Evolutionary conservation across 2,797 vertebrate species (phyloP), one percentile per base, ranked within the genome.

Genomic region (Acanthopagrus latus): DNA sequence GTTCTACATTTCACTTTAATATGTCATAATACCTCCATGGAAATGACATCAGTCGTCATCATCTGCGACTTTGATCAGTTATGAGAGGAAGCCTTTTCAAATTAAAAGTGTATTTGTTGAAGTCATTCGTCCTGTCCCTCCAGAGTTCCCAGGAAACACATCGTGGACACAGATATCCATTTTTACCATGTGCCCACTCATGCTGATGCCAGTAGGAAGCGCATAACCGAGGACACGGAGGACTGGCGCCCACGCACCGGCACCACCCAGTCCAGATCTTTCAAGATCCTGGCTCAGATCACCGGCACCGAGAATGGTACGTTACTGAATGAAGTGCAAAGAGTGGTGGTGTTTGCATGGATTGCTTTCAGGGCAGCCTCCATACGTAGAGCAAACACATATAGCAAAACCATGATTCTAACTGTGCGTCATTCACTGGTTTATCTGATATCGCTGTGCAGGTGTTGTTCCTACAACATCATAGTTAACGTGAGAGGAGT

Each of bases 261-360:
- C 59, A 99, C 97, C 3, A 98, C 97, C 56, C 98, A 99, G 92
- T 99, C 98, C 60, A 97, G 97, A 64, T 99, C 98, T n/a, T 99
- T 99, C 93, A 96, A 96, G 50, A 99, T 99, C 89, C 97, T 99
- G 60, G 97, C 97, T 67, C 98, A 99, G 86, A 99, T 99, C 91
- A 99, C 98, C 0, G 98, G 98, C 82, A 99, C 98, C 0, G 97
- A 99, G 86, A 91, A 94, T 1, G 74, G 97, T 98, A 87, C 12
- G 47, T 80, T 5, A 38, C 75, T 21, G 18, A 71, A 43, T 12
- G 29, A 68, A 50, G 10, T 10, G 16, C 10, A 63, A 18, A 25
- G 9, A 7, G 8, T n/a, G 44, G 44, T 0, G 17, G 16, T 9
- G 2, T 69, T 17, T 60, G 23, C 4, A 27, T 9, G 10, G 50